phyloP scores from a whole-genome alignment of 1,140 invertebrate species.

The Wasmannia auropunctata region DNA sequence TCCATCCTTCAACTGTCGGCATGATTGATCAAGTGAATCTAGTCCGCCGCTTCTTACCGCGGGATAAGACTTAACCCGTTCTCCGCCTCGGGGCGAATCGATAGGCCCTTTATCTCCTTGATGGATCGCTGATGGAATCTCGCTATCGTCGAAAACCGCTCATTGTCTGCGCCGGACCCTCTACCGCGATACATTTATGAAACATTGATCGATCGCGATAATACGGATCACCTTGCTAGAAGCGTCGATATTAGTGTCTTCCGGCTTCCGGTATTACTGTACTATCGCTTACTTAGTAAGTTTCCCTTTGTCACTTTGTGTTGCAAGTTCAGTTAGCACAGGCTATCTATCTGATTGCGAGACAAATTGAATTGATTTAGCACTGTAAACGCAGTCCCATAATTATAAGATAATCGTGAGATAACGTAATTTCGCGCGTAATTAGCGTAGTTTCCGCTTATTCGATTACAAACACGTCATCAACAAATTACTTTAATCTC shows the following conservation, averaged over 20 bases:
- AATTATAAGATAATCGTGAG: constrained; percentile 6
- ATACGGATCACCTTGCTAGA: constrained; percentile 21
- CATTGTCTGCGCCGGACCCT: constrained; percentile 39
- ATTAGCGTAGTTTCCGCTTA: constrained; percentile 15
- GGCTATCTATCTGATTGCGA: no score
- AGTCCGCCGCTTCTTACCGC: constrained; percentile 68
- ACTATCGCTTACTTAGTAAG: neutral
- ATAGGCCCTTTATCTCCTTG: constrained; percentile 73
- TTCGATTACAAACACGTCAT: constrained; percentile 15
- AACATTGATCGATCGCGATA: constrained; percentile 57
- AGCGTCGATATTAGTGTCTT: constrained; percentile 3
- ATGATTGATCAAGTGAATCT: constrained; percentile 76
- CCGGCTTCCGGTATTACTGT: constrained; percentile 38
- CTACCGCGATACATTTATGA: constrained; percentile 20
- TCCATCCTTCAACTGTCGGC: constrained; percentile 72
- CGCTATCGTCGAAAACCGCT: constrained; percentile 68
- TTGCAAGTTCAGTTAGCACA: neutral
- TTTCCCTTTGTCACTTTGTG: neutral
- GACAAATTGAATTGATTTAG: neutral
- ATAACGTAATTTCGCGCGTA: constrained; percentile 28
- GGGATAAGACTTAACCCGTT: constrained; percentile 72
- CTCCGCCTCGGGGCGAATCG: constrained; percentile 64
- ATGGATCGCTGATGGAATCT: constrained; percentile 75
- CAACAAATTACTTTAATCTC: constrained; percentile 14
- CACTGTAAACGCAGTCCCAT: no score